Percentiles rank a stretch among this genome's conserved stretches.
phyloP scores from a whole-genome alignment of 1,140 invertebrate genomes.

The Xylocopa sonorina region DNA sequence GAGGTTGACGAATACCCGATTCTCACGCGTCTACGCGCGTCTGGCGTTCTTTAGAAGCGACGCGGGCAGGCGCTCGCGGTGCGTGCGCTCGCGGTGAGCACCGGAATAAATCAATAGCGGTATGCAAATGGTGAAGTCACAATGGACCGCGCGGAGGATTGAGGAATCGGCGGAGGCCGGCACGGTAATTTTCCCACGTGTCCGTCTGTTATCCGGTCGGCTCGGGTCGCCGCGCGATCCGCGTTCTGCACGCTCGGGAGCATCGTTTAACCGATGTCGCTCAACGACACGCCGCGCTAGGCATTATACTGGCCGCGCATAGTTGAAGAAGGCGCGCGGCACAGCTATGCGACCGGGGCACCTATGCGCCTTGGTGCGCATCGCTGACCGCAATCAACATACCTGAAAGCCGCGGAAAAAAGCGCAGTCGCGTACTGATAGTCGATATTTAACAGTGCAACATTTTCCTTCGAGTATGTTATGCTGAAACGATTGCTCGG shows the following conservation, averaged over 20 bases:
- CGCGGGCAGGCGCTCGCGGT: slow-evolving; percentile 28
- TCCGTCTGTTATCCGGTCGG: slow-evolving; percentile 56
- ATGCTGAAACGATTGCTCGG: background rate
- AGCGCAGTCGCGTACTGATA: slow-evolving; percentile 41
- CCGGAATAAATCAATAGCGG: slow-evolving; percentile 66
- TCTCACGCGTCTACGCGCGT: slow-evolving; percentile 33
- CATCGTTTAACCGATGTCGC: slow-evolving; percentile 68
- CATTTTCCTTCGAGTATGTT: background rate
- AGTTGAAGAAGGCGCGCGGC: slow-evolving; percentile 42
- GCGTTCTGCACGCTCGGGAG: slow-evolving; percentile 50
- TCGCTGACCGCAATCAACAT: slow-evolving; percentile 70
- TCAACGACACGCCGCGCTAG: slow-evolving; percentile 51
- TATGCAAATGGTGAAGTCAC: slow-evolving; percentile 65
- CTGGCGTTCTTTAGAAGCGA: slow-evolving; percentile 18
- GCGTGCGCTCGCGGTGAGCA: slow-evolving; percentile 38
- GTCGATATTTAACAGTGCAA: slow-evolving; percentile 52
- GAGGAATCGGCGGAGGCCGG: slow-evolving; percentile 52
- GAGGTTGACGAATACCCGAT: slow-evolving; percentile 28
- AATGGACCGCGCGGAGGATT: slow-evolving; percentile 52
- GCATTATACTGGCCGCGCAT: slow-evolving; percentile 49
- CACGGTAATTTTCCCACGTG: slow-evolving; percentile 67
- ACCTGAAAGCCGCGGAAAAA: slow-evolving; percentile 63
- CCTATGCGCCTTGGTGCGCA: slow-evolving; percentile 56
- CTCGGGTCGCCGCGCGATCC: slow-evolving; percentile 30
- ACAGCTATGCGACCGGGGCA: slow-evolving; percentile 53